These are phyloP conservation scores for Lasioglossum baleicum DNA, from an alignment of 1,140 invertebrate genomes.

Conservation along the genomic window DNA sequence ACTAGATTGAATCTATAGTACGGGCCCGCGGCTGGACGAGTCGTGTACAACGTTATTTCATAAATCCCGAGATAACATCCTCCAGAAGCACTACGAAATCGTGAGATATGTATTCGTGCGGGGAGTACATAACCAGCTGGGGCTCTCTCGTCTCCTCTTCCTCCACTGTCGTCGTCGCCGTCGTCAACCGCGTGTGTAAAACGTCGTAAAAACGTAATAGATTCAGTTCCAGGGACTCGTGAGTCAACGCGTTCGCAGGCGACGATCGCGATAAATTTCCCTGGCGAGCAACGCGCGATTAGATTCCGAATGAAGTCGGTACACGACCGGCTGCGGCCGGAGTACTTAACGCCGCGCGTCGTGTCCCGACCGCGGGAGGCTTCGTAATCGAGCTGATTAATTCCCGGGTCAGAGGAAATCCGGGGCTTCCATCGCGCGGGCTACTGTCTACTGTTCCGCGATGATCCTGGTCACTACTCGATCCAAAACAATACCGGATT, in stretches of 20 bases:
- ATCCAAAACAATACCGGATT: too few species aligned
- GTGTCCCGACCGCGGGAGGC: conserved; percentile 49
- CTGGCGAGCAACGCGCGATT: conserved; percentile 32
- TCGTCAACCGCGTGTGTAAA: conserved; percentile 2
- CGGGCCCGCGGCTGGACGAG: conserved; percentile 6
- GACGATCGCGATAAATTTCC: conserved; percentile 55
- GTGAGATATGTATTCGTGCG: conserved; percentile 29
- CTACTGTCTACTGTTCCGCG: neutral
- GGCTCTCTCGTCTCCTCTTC: too few species aligned
- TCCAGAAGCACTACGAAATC: conserved; percentile 2
- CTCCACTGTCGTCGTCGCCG: too few species aligned
- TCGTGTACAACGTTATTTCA: conserved; percentile 20
- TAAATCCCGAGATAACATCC: conserved; percentile 41
- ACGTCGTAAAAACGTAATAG: conserved; percentile 41
- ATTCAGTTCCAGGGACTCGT: conserved; percentile 23
- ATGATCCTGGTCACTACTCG: too few species aligned
- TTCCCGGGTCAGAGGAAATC: conserved; percentile 22
- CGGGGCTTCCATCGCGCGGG: neutral
- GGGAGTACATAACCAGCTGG: conserved; percentile 4
- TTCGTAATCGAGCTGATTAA: conserved; percentile 54
- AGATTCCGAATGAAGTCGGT: conserved; percentile 57
- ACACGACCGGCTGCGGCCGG: conserved; percentile 25
- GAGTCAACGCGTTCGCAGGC: conserved; percentile 9
- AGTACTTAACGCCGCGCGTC: conserved; percentile 59
- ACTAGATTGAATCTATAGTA: conserved; percentile 33